Evolutionary conservation across 2,888 invertebrate genomes (phyloP), one percentile per base, ranked within the genome.

Genomic region (Stenodema calcarata): DNA sequence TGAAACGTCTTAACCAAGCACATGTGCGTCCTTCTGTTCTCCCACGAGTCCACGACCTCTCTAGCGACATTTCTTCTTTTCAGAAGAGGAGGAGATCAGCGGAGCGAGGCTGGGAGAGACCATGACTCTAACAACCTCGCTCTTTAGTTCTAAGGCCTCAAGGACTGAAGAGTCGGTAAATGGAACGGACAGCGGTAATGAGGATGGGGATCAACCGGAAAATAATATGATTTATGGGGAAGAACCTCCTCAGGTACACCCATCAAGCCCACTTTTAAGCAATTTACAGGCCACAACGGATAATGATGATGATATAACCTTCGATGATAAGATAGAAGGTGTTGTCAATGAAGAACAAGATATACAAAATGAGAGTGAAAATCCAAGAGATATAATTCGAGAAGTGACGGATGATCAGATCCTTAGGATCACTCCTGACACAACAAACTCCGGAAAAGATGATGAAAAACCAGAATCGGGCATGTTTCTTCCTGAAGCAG

Each of bases 31-130:
- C 85, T 47, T 62, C 78, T 78, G 76, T 86, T 76, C 86, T 62
- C 62, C 86, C 86, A 78, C 78, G 69, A 73, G 78, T 30, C 86
- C 18, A 78, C 78, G 78, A 76, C 79, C 62, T 86, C 78, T 78
- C 50, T 78, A 70, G 69, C 73, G 70, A 42, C 73, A 41, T 73
- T 83, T 83, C 83, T 73, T 86, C 76, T 54, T 86, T 76, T 76
- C 86, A 79, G 86, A 86, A 86, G 78, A 79, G 76, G 86, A 50
- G 78, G 86, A 84, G 62, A 75, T 78, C 76, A 78, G 28, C 78
- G 86, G 79, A 27, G 86, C 80, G 27, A 86, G 82, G 75, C 86
- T 87, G 11, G 86, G 78, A 18, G 75, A 86, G 28, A 86, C 87
- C n/a, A 84, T 87, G 62, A 86, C 87, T 12, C 47, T 86, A 41